Evolutionary conservation across 2,113 vertebrate species (phyloP).

Genomic region (Anas platyrhynchos): DNA sequence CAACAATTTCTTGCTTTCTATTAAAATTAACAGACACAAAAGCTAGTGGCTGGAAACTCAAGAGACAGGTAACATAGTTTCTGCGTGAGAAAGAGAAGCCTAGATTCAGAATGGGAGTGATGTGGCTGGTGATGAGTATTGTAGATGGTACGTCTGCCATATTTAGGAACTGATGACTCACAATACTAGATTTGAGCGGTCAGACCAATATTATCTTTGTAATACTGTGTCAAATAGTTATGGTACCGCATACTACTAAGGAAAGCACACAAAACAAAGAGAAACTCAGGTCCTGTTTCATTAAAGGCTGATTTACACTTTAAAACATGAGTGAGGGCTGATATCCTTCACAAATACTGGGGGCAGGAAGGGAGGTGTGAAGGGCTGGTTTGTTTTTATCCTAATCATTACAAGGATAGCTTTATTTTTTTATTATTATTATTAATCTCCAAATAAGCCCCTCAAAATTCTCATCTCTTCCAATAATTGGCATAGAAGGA

Average conservation of each 20-base stretch:
- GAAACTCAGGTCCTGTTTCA: neutral
- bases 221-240: neutral
- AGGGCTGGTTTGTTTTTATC: neutral
- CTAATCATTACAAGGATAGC: neutral
- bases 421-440: neutral
- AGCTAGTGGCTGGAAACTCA: neutral
- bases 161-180: neutral
- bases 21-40: neutral
- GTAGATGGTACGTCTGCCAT: neutral
- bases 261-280: neutral
- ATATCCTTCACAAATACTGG: neutral
- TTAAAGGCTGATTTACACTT: neutral
- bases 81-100: neutral
- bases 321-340: rapidly evolving
- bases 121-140: neutral
- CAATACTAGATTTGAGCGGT: neutral
- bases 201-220: neutral
- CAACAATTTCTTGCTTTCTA: neutral
- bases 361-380: neutral
- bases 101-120: neutral
- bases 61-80: neutral
- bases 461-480: neutral
- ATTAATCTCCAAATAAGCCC: neutral
- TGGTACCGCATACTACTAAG: no score
- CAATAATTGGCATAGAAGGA: neutral